These are phyloP conservation scores for Peromyscus nudipes DNA, from an alignment of 2,797 vertebrate genomes.

Conservation along the genomic window DNA sequence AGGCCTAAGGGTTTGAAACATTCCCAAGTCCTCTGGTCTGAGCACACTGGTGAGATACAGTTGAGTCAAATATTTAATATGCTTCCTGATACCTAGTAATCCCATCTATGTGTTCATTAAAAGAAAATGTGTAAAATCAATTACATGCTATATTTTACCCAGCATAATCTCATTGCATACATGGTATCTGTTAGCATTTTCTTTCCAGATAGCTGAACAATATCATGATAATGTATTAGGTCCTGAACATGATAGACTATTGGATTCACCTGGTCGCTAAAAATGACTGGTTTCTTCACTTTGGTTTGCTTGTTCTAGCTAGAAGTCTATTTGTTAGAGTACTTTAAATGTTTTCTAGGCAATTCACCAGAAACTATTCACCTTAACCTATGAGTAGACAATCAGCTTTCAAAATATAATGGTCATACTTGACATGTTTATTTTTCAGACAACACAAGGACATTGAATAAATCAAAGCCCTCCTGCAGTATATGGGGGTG, in stretches of 20 bases:
- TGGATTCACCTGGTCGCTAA: constrained; percentile 29
- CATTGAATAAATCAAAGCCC: background rate
- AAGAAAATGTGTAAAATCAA: constrained; percentile 3
- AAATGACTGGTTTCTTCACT: background rate
- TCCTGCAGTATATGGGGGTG: background rate
- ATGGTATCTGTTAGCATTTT: constrained; percentile 13
- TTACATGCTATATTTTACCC: constrained; percentile 27
- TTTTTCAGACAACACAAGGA: constrained; percentile 5
- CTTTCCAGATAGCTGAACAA: background rate
- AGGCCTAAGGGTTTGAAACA: background rate
- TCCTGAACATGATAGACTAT: background rate
- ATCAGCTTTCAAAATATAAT: background rate
- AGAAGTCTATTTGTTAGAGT: background rate
- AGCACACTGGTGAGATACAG: background rate
- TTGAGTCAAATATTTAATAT: background rate
- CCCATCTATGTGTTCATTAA: background rate
- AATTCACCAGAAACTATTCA: background rate
- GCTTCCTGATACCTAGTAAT: background rate
- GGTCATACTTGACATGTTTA: background rate
- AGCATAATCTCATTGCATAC: background rate
- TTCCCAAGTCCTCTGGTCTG: background rate
- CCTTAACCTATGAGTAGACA: constrained; percentile 5
- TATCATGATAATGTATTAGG: background rate
- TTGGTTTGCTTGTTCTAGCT: constrained; percentile 7
- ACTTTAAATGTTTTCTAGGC: background rate